Evolutionary conservation across 2,797 vertebrate species (phyloP), one percentile per base, ranked within the genome.

Genomic region (Protosalanx chinensis): DNA sequence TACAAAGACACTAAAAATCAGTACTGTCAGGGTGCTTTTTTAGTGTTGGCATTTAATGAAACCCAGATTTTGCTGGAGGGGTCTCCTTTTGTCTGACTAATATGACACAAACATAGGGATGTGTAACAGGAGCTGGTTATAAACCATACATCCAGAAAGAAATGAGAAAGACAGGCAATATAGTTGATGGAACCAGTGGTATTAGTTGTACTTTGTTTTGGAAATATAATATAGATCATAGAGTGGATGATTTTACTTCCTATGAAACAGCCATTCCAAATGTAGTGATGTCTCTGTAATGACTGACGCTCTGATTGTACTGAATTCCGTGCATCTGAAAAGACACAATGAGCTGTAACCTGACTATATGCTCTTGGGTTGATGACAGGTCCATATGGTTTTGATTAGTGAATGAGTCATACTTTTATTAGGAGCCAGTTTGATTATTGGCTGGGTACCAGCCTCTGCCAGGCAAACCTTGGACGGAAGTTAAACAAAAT

Each of bases 41-140:
- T 32, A 41, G 51, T 67, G 79, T 12, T 46, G 41, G 41, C 10
- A 46, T 76, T 78, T 82, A 88, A 85, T 80, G 83, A 79, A 73
- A 75, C 80, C 76, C 81, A 82, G 81, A 74, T 41, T 62, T 66
- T 66, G 16, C 6, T 61, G 68, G 72, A 78, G 82, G 84, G 81
- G 79, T 79, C 76, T 74, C 62, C 59, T 76, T 81, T 79, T 82
- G 72, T 85, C 79, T 84, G 79, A 46, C 74, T 81, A 76, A 81
- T 85, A 77, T 87, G 85, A 81, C 84, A 78, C 79, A 87, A 86
- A 85, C 83, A 67, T 68, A 70, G 58, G 35, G 76, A 69, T 73
- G 80, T 81, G 83, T 78, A 76, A 84, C 80, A 69, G 78, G 49
- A 56, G 76, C 74, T 79, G 79, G 82, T 83, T 81, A 84, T 84